Evolutionary conservation across 1,140 invertebrate genomes (phyloP).

Genomic region (Bombus huntii): DNA sequence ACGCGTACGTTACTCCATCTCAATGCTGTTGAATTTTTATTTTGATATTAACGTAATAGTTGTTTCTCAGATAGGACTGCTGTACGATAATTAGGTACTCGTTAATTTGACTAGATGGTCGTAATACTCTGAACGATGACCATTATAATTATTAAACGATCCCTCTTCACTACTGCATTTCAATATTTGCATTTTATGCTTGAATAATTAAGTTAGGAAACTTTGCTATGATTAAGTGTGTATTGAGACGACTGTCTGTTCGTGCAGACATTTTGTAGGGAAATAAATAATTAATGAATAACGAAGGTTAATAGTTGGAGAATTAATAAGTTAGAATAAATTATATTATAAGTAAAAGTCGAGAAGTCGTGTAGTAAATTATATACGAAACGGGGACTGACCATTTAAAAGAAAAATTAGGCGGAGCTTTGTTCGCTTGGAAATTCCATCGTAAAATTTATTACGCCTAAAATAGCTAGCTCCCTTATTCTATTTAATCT

Average conservation of each 20-base stretch:
- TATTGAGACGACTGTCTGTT: background rate
- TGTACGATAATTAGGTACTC: background rate
- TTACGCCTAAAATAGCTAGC: too few species aligned
- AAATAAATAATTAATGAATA: background rate
- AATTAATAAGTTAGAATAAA: background rate
- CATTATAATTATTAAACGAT: too few species aligned
- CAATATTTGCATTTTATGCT: too few species aligned
- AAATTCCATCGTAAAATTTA: too few species aligned
- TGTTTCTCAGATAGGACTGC: slow-evolving; percentile 19
- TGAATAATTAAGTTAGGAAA: background rate
- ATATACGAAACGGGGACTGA: too few species aligned
- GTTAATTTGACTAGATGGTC: background rate
- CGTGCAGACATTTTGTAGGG: background rate
- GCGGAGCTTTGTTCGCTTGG: too few species aligned
- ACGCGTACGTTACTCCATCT: slow-evolving; percentile 66
- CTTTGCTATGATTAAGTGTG: background rate
- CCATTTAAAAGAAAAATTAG: too few species aligned
- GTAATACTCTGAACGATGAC: background rate
- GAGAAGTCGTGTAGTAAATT: too few species aligned
- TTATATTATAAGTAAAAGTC: too few species aligned
- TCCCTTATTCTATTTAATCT: too few species aligned
- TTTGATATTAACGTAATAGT: slow-evolving; percentile 69
- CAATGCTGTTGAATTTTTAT: slow-evolving; percentile 16
- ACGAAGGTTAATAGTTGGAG: background rate
- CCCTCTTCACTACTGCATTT: too few species aligned